These are phyloP conservation scores for Ptilonorhynchus violaceus DNA, from an alignment of 2,113 vertebrate species.

Conservation along the genomic window DNA sequence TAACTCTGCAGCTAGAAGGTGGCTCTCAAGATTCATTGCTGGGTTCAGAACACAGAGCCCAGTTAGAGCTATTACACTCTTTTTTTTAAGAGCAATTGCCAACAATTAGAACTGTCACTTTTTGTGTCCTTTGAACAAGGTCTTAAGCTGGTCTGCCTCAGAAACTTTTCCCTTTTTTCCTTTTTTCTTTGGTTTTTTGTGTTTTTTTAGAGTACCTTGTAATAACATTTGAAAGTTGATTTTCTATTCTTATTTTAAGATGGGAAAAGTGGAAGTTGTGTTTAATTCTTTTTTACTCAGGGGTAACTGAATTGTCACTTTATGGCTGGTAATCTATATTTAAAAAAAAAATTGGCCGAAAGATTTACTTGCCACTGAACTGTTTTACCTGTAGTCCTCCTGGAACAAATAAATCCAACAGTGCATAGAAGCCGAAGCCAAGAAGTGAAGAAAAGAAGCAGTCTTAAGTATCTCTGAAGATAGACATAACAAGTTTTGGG, in stretches of 20 bases:
- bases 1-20: background rate
- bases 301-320: background rate
- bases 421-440: background rate
- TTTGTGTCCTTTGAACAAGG: background rate
- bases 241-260: background rate
- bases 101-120: background rate
- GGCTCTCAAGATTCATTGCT: background rate
- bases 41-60: background rate
- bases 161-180: background rate
- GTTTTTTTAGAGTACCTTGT: background rate
- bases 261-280: background rate
- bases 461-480: background rate
- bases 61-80: background rate
- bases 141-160: background rate
- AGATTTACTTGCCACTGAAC: background rate
- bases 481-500: background rate
- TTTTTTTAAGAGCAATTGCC: background rate
- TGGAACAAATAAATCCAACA: background rate
- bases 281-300: background rate
- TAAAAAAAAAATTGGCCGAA: background rate
- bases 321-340: background rate
- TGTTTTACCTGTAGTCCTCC: background rate
- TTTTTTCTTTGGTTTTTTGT: background rate
- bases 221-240: background rate
- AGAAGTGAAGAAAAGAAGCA: background rate